Conservation (phyloP, 2,797 vertebrate genomes). For the Acanthurus leucopareius region DNA sequence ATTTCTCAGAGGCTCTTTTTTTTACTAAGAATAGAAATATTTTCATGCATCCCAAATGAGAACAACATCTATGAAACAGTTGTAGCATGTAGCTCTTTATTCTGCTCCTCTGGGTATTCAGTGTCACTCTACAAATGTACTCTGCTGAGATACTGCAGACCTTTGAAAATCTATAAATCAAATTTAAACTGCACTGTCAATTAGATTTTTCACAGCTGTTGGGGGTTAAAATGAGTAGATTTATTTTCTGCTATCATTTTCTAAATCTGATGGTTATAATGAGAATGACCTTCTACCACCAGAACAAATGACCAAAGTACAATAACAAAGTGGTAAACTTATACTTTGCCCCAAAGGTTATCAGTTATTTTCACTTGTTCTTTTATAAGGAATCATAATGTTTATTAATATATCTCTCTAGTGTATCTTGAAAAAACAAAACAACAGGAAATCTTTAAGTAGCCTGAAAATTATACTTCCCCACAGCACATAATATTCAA, state of each 20-base stretch:
- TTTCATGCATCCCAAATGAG: slow-evolving; percentile 70
- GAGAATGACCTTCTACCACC: slow-evolving; percentile 62
- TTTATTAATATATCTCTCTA: slow-evolving; percentile 65
- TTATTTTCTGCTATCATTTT: slow-evolving; percentile 54
- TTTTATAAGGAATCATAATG: slow-evolving; percentile 59
- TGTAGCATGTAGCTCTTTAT: slow-evolving; percentile 67
- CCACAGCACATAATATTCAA: slow-evolving; percentile 80
- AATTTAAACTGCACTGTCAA: slow-evolving; percentile 74
- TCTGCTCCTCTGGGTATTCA: slow-evolving; percentile 72
- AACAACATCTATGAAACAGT: slow-evolving; percentile 65
- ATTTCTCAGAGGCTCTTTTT: slow-evolving; percentile 44
- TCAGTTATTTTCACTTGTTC: slow-evolving; percentile 52
- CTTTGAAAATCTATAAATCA: slow-evolving; percentile 80
- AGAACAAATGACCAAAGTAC: slow-evolving; percentile 60
- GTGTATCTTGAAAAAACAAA: slow-evolving; percentile 67
- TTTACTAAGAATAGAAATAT: slow-evolving; percentile 63
- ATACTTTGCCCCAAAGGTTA: slow-evolving; percentile 54
- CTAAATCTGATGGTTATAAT: slow-evolving; percentile 63
- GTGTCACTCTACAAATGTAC: slow-evolving; percentile 71
- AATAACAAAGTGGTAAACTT: slow-evolving; percentile 44
- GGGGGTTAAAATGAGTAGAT: slow-evolving; percentile 45
- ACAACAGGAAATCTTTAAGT: slow-evolving; percentile 75
- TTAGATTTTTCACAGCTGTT: slow-evolving; percentile 65
- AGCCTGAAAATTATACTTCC: slow-evolving; percentile 74
- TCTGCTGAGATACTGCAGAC: slow-evolving; percentile 60